Evolutionary conservation across 2,888 invertebrate species (phyloP).

Genomic region (Homarus gammarus): DNA sequence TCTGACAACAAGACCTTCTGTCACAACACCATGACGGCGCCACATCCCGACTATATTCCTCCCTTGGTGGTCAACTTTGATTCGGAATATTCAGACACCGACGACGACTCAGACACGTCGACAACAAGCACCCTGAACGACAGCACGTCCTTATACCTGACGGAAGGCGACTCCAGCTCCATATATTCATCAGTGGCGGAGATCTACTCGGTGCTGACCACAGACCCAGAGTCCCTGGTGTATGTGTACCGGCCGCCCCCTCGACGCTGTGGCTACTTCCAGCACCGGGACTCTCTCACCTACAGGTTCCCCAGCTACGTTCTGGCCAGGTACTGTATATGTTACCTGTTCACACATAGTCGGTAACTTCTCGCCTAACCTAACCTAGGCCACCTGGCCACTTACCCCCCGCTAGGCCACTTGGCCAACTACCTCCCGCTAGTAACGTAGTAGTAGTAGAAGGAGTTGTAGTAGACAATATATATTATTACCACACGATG

Average conservation of each 20-base stretch:
- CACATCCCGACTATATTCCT: not conserved
- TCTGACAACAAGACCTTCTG: not conserved
- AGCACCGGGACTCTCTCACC: conserved; percentile 1
- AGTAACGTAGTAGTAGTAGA: too few species aligned
- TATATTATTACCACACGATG: too few species aligned
- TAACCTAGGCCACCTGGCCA: too few species aligned
- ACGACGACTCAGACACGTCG: not conserved
- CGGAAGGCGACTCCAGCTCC: conserved; percentile 51
- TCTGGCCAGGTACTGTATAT: conserved; percentile 27
- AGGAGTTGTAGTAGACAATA: too few species aligned
- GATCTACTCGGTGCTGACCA: conserved; percentile 51
- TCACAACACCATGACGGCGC: not conserved
- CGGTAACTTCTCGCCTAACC: too few species aligned
- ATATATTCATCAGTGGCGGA: conserved; percentile 59
- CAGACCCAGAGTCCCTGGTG: conserved; percentile 55
- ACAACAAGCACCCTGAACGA: not conserved
- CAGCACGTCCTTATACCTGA: conserved; percentile 55
- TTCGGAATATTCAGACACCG: conserved; percentile 37
- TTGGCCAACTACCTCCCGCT: too few species aligned
- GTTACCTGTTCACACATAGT: too few species aligned
- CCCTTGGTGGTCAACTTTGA: conserved; percentile 63
- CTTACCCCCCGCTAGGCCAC: too few species aligned
- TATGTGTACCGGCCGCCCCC: conserved; percentile 63
- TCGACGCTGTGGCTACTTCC: not conserved
- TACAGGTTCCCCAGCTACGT: conserved; percentile 42